Evolutionary conservation across 2,888 invertebrate genomes (phyloP), one percentile per base, ranked within the genome.

Genomic region (Drosophila nr. perissopoda): DNA sequence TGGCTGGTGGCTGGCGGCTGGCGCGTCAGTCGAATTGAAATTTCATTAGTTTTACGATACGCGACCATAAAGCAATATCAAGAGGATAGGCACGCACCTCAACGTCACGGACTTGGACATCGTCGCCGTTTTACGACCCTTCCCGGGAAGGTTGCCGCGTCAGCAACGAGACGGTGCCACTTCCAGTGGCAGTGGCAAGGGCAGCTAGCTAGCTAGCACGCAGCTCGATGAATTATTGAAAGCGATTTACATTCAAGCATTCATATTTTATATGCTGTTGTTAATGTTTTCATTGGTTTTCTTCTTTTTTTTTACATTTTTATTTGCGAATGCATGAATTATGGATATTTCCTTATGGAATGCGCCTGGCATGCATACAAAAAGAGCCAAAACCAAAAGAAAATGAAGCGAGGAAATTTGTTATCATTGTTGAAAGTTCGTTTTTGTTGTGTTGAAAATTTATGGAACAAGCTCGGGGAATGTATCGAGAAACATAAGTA

Each of bases 301-400:
- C 31, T 72, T 66, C 60, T 74, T 79, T 83, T 89, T 89, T 88
- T 67, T 71, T 65, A 59, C 62, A 4, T 76, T 87, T 83, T 83
- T 89, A 89, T 85, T 85, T 90, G 88, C 84, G 72, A 85, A 90
- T 77, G 81, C 86, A 85, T 85, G 89, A 85, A 85, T 85, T 89
- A 85, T 85, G 87, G 86, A 88, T 80, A 70, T 83, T 87, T 82
- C 84, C 84, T 87, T 86, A 81, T 81, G 79, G 74, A 69, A 81
- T 79, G 79, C 74, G 70, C 70, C 66, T 73, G 79, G 82, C 61
- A 74, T 79, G 79, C 76, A 87, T 87, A 83, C 83, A 81, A 83
- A 82, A 65, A 80, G 67, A 49, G 21, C 54, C 62, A 29, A 53
- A 65, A 36, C n/a, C 66, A 58, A 70, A 62, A 61, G 53, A 60